Evolutionary conservation across 1,140 invertebrate species (phyloP).

Genomic region (Lepidurus couesii): DNA sequence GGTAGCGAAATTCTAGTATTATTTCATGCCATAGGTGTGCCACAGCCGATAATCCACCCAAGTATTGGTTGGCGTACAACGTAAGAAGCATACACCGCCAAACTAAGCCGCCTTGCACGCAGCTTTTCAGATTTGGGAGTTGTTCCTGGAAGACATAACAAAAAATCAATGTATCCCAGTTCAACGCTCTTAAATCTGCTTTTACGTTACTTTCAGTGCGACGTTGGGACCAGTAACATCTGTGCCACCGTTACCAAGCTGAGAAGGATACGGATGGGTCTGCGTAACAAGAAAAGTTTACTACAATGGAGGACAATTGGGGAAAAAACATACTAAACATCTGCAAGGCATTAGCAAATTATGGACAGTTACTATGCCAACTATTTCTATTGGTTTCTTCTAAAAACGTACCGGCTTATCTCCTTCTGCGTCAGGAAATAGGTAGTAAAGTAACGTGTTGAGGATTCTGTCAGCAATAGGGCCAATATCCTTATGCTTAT

Average conservation of each 20-base stretch:
- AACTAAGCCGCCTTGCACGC: constrained; percentile 69
- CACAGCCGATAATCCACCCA: constrained; percentile 70
- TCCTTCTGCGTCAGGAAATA: constrained; percentile 83
- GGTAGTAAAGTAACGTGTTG: constrained; percentile 69
- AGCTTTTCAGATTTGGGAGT: constrained; percentile 49
- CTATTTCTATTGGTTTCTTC: background rate
- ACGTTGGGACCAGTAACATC: background rate
- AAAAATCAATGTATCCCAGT: background rate
- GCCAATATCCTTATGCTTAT: constrained; percentile 50
- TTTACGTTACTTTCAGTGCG: background rate
- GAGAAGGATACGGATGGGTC: constrained; percentile 33
- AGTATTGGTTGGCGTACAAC: constrained; percentile 66
- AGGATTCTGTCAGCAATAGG: constrained; percentile 70
- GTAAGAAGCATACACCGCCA: constrained; percentile 77
- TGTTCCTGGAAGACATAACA: constrained; percentile 4
- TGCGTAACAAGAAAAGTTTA: constrained; percentile 10
- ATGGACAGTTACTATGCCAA: background rate
- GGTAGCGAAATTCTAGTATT: constrained; percentile 76
- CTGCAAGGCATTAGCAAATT: no score
- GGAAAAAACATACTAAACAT: no score
- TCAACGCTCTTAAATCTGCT: background rate
- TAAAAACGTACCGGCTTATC: constrained; percentile 33
- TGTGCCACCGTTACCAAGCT: background rate
- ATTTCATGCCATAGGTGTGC: constrained; percentile 91
- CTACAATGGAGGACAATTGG: background rate